Conservation (phyloP, 30 jellyfish, hydroid and myxozoan genomes). For the Turritopsis dohrnii region DNA sequence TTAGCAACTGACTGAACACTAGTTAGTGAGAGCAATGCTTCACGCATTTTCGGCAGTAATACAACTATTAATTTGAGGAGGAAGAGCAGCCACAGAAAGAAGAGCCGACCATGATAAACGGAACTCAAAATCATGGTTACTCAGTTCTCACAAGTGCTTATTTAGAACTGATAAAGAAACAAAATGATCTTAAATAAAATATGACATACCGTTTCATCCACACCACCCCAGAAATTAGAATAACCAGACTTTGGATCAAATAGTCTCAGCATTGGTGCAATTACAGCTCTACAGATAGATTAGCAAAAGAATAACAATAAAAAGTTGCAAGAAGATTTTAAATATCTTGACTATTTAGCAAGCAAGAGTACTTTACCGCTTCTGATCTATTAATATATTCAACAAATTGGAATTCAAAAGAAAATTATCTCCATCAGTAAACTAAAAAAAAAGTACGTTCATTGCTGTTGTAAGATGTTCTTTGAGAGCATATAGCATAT, state of each 20-base stretch:
- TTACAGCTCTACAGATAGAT: slow-evolving; percentile 45
- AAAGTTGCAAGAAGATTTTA: no score
- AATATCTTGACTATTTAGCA: neutral
- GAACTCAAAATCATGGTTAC: no score
- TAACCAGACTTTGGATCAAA: slow-evolving; percentile 50
- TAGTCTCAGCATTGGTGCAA: slow-evolving; percentile 79
- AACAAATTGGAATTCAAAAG: slow-evolving; percentile 55
- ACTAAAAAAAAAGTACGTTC: slow-evolving; percentile 21
- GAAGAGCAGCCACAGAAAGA: neutral
- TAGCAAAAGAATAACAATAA: no score
- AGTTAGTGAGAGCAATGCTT: neutral
- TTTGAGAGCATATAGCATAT: no score
- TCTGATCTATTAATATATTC: slow-evolving; percentile 48
- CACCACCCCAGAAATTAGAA: slow-evolving; percentile 95
- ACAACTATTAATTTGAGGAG: neutral
- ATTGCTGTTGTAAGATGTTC: neutral
- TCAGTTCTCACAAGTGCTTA: no score
- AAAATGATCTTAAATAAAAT: no score
- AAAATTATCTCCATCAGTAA: slow-evolving; percentile 83
- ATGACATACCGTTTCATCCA: slow-evolving; percentile 73
- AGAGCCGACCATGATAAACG: neutral
- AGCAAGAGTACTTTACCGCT: slow-evolving; percentile 44
- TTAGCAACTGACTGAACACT: neutral
- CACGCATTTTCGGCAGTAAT: neutral
- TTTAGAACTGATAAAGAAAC: neutral